Evolutionary conservation across 23 tunicate genomes (phyloP), one percentile per base, ranked within the genome.

Genomic region (Oikopleura dioica): DNA sequence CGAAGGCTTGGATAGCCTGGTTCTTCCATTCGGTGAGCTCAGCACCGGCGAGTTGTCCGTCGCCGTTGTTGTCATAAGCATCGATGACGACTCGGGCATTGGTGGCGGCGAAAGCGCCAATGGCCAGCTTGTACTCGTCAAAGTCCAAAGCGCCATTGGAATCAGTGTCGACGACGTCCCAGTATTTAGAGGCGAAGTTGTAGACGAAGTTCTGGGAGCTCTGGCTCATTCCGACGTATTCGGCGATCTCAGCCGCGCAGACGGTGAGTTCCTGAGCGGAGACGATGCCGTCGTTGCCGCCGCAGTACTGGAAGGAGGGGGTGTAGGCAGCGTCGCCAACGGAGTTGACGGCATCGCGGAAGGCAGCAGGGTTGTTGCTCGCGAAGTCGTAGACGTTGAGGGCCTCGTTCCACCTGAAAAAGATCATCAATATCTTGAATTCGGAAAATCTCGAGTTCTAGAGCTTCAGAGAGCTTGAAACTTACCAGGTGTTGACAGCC

Each of bases 51-150:
- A 63, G 72, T 2, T 12, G 32, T 24, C 72, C 72, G 26, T 63
- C 26, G 4, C 26, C 26, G 72, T 63, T 31, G 29, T 24, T 31
- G 26, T 63, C 72, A 28, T 2, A 63, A 28, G 33, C 72, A 24
- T 63, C 33, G 30, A 63, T 63, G 33, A 63, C 33, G 33, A 63
- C 72, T 24, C 72, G 72, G 72, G 72, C 72, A 28, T 63, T 28
- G 33, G 72, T 63, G 33, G 33, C 72, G 72, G 72, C 72, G 26
- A 63, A 28, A 63, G 33, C 72, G 2, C 33, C 72, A 5, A 63
- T 28, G 33, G 33, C 33, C 33, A 21, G 2, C 33, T 63, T 63
- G 72, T 16, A 63, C 26, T 63, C 33, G 5, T 63, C 72, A 28
- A 28, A 24, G 33, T 4, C 2, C 4, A 63, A 2, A 2, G 33